Evolutionary conservation across 2,113 vertebrate species (phyloP).

Genomic region (Geococcyx californianus): DNA sequence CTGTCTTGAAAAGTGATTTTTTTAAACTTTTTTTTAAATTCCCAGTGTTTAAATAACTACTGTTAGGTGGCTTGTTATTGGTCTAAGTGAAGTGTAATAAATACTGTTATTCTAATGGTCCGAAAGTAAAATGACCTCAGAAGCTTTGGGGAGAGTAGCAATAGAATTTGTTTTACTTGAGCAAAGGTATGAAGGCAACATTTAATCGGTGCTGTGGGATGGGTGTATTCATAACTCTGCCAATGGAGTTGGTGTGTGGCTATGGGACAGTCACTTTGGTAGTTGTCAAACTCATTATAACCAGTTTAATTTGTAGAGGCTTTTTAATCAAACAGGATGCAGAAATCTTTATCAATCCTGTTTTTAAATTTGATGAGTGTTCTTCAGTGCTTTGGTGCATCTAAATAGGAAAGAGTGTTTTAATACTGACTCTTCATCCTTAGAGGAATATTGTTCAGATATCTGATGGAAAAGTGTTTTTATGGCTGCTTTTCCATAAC

Average conservation of each 20-base stretch:
- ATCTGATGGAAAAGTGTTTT: neutral
- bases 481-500: neutral
- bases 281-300: neutral
- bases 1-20: neutral
- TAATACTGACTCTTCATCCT: neutral
- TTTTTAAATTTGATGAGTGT: neutral
- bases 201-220: neutral
- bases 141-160: neutral
- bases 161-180: constrained; percentile 9
- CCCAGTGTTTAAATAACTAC: neutral
- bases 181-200: neutral
- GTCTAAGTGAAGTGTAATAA: neutral
- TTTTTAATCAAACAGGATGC: neutral
- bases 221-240: neutral
- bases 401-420: neutral
- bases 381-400: neutral
- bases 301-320: neutral
- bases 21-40: neutral
- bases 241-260: neutral
- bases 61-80: neutral
- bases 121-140: neutral
- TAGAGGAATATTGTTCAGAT: neutral
- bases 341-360: neutral
- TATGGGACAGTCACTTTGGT: neutral
- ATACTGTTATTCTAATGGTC: neutral